Evolutionary conservation across 1,140 invertebrate species (phyloP).

Genomic region (Vollenhovia emeryi): DNA sequence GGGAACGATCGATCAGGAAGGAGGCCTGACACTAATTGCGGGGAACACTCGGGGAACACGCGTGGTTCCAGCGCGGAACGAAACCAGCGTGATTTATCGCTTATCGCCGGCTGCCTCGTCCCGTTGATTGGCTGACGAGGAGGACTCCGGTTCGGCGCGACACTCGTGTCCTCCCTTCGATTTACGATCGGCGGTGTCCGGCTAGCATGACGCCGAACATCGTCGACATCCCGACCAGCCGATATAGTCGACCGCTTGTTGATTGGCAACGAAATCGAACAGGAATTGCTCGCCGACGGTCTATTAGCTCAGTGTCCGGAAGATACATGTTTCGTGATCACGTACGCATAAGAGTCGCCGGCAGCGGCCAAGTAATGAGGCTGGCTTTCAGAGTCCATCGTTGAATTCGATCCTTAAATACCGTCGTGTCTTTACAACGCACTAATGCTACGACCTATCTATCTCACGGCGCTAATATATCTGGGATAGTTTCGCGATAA

Average conservation of each 20-base stretch:
- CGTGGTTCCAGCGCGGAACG: constrained; percentile 75
- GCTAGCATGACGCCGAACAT: constrained; percentile 53
- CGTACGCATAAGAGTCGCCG: constrained; percentile 35
- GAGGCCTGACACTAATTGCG: constrained; percentile 80
- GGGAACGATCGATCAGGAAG: constrained; percentile 79
- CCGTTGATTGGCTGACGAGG: constrained; percentile 77
- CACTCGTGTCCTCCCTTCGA: constrained; percentile 70
- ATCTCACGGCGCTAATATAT: constrained; percentile 37
- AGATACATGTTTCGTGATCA: constrained; percentile 62
- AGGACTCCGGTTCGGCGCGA: constrained; percentile 70
- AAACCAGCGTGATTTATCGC: constrained; percentile 79
- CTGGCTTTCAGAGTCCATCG: constrained; percentile 7
- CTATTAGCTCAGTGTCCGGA: constrained; percentile 67
- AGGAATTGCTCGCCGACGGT: constrained; percentile 63
- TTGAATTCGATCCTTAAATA: constrained; percentile 36
- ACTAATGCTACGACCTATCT: constrained; percentile 12
- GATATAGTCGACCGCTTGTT: constrained; percentile 22
- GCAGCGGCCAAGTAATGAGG: constrained; percentile 57
- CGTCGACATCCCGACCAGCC: constrained; percentile 23
- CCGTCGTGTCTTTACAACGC: constrained; percentile 7
- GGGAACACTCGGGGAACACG: constrained; percentile 78
- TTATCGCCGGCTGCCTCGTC: constrained; percentile 75
- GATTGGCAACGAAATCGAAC: constrained; percentile 73
- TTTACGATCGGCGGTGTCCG: constrained; percentile 74
- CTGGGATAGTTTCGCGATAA: constrained; percentile 12